Conservation (phyloP, 2,113 vertebrate genomes). For the Aegithalos caudatus region DNA sequence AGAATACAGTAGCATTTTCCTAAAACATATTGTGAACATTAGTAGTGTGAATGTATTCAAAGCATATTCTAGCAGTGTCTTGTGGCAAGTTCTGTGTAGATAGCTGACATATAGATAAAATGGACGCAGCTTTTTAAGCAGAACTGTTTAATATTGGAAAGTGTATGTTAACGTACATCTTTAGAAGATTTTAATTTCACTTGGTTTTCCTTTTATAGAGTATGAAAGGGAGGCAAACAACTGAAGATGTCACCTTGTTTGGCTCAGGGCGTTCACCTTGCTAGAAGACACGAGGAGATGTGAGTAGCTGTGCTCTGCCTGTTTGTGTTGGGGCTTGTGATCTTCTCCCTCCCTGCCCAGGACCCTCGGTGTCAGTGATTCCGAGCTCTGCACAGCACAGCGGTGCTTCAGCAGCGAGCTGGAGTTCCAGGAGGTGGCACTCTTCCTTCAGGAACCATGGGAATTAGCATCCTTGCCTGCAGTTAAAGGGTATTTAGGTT, state of each 20-base stretch:
- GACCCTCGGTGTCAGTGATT: not conserved
- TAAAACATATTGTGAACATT: not conserved
- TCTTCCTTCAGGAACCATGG: constrained; percentile 45
- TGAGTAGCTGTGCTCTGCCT: constrained; percentile 66
- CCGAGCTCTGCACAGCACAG: not conserved
- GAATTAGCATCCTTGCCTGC: not conserved
- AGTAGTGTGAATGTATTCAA: not conserved
- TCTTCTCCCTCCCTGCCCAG: not conserved
- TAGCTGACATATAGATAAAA: not conserved
- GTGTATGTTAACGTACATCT: not conserved
- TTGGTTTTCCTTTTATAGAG: constrained; percentile 47
- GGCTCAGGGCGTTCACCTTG: constrained; percentile 74
- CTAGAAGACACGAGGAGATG: constrained; percentile 82
- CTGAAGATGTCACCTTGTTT: constrained; percentile 67
- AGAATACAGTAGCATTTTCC: not conserved
- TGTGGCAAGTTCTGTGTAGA: not conserved
- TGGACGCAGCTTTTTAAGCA: not conserved
- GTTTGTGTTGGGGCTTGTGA: not conserved
- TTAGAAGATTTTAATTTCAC: not conserved
- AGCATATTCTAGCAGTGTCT: not conserved
- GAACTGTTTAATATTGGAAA: not conserved
- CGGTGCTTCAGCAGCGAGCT: not conserved
- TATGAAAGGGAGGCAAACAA: not conserved
- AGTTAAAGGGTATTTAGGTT: not conserved
- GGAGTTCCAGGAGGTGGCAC: constrained; percentile 51